A percentile compares a stretch with the other conserved stretches of the same genome.
phyloP scores from a whole-genome alignment of 2,797 vertebrate species.

The Hyperoplus immaculatus region DNA sequence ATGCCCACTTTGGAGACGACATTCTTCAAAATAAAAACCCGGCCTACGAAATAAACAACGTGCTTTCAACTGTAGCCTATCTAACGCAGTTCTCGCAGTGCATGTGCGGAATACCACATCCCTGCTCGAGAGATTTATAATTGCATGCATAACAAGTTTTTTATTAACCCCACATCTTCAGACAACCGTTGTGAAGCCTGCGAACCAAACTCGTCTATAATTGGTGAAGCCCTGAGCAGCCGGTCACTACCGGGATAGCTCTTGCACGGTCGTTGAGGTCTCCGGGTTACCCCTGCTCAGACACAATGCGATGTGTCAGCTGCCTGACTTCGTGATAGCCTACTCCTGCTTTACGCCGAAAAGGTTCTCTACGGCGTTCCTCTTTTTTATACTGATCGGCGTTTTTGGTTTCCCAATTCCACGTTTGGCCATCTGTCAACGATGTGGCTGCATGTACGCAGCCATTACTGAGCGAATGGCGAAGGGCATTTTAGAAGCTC shows the following conservation, averaged over 20 bases:
- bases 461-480: slow-evolving; percentile 78
- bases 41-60: slow-evolving; percentile 70
- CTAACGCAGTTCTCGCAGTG: slow-evolving; percentile 67
- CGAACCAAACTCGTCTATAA: slow-evolving; percentile 65
- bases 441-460: slow-evolving; percentile 68
- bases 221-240: slow-evolving; percentile 71
- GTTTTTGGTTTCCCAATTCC: slow-evolving; percentile 63
- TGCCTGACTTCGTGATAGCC: slow-evolving; percentile 63
- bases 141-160: slow-evolving; percentile 63
- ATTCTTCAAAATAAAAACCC: slow-evolving; percentile 44
- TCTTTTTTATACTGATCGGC: slow-evolving; percentile 32
- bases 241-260: slow-evolving; percentile 80
- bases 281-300: slow-evolving; percentile 75
- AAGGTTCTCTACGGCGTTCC: slow-evolving; percentile 17
- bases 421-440: slow-evolving; percentile 75
- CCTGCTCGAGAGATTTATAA: slow-evolving; percentile 22
- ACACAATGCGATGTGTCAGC: slow-evolving; percentile 81
- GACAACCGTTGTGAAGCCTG: slow-evolving; percentile 44
- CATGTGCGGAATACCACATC: slow-evolving; percentile 55
- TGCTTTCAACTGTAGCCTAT: slow-evolving; percentile 56
- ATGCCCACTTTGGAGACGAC: slow-evolving; percentile 68
- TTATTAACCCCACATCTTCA: slow-evolving; percentile 37
- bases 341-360: slow-evolving; percentile 42
- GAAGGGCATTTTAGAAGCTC: slow-evolving; percentile 72
- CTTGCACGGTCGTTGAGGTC: slow-evolving; percentile 74